Conservation (phyloP, 2,113 vertebrate genomes). For the Solea senegalensis region DNA sequence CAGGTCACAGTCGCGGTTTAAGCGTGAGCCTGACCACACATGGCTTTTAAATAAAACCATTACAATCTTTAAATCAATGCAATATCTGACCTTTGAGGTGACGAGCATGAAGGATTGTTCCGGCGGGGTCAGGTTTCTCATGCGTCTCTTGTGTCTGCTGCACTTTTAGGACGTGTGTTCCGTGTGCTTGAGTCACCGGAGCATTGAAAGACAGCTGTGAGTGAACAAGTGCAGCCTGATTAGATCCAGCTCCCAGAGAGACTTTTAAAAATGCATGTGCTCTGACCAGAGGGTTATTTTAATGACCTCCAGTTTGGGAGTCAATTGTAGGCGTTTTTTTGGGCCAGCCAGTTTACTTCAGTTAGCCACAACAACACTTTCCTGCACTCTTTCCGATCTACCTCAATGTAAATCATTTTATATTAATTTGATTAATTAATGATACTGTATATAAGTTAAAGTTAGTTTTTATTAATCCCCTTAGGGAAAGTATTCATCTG, state of each 20-base stretch:
- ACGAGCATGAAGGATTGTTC: not conserved
- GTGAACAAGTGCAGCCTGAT: not conserved
- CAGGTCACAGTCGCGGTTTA: not conserved
- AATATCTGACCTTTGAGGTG: not conserved
- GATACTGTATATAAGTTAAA: too few relatives aligned
- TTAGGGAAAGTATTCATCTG: too few relatives aligned
- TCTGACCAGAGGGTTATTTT: not conserved
- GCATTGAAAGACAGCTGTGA: not conserved
- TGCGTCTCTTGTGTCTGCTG: not conserved
- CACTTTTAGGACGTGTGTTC: not conserved
- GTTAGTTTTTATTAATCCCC: too few relatives aligned
- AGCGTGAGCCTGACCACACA: not conserved
- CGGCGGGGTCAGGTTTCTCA: not conserved
- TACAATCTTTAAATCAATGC: not conserved
- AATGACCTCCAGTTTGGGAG: not conserved
- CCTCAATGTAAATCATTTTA: too few relatives aligned
- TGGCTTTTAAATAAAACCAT: not conserved
- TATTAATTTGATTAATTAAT: too few relatives aligned
- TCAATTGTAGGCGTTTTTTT: not conserved
- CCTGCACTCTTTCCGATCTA: too few relatives aligned
- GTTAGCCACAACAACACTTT: too few relatives aligned
- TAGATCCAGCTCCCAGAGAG: too few relatives aligned
- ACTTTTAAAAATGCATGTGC: not conserved
- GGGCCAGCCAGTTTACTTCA: too few relatives aligned
- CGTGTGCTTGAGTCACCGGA: not conserved